phyloP scores from a whole-genome alignment of 2,113 vertebrate species.

The Strix uralensis region DNA sequence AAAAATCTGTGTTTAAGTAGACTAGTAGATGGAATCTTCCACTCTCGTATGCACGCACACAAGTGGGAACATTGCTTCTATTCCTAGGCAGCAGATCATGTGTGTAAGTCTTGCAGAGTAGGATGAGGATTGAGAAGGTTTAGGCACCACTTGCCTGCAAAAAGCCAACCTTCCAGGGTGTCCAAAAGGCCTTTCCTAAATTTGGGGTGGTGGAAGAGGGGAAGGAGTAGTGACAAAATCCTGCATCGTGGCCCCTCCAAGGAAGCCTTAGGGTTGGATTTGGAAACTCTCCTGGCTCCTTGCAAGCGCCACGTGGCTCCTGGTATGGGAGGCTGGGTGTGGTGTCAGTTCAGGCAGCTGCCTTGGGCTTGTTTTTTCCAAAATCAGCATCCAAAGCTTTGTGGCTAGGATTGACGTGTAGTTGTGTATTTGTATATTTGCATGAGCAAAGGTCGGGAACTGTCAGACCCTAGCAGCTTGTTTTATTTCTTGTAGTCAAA shows the following conservation, averaged over 20 bases:
- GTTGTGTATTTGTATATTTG: constrained; percentile 28
- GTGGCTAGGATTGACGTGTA: background rate
- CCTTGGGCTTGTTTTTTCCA: background rate
- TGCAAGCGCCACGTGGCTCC: background rate
- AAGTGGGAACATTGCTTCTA: background rate
- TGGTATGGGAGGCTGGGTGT: background rate
- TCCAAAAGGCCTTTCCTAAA: background rate
- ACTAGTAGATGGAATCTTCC: background rate
- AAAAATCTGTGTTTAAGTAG: constrained; percentile 7
- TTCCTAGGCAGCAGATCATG: background rate
- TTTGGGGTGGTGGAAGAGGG: background rate
- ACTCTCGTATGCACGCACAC: constrained; percentile 13
- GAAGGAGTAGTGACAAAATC: background rate
- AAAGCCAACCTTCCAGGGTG: background rate
- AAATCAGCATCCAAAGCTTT: constrained; percentile 21
- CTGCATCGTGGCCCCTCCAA: background rate
- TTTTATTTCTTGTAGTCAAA: background rate
- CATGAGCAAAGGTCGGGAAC: constrained; percentile 22
- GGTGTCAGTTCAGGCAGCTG: background rate
- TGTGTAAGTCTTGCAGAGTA: background rate
- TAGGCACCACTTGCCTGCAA: background rate
- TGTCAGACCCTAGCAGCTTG: background rate
- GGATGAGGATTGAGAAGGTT: background rate
- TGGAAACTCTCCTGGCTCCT: background rate
- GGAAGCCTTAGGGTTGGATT: background rate